A percentile compares a stretch with the other conserved stretches of the same genome.
phyloP scores from a whole-genome alignment of 2,797 vertebrate species.

The Propithecus deckenii region DNA sequence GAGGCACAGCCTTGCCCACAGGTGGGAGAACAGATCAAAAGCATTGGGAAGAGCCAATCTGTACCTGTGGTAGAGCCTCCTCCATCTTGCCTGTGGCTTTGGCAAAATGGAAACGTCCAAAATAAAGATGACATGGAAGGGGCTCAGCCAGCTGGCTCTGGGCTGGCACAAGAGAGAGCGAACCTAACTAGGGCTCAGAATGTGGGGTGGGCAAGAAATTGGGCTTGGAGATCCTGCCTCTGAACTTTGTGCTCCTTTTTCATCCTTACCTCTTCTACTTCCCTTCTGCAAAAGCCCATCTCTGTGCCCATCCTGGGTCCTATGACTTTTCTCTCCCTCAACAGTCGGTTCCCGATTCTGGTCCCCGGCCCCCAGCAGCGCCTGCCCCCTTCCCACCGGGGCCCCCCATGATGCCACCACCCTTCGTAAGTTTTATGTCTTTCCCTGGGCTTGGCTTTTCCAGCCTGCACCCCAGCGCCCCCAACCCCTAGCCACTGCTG shows the following conservation, averaged over 20 bases:
- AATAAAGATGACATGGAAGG: slow-evolving; percentile 15
- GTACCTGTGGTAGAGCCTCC: not conserved
- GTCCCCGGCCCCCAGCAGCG: slow-evolving; percentile 85
- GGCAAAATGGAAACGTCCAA: slow-evolving; percentile 26
- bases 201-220: slow-evolving; percentile 27
- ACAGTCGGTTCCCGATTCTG: slow-evolving; percentile 85
- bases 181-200: not conserved
- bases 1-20: not conserved
- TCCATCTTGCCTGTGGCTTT: slow-evolving; percentile 37
- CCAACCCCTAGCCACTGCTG: slow-evolving; percentile 20
- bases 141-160: not conserved
- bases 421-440: slow-evolving; percentile 84
- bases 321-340: slow-evolving; percentile 80
- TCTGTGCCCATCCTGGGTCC: slow-evolving; percentile 72
- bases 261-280: slow-evolving; percentile 64
- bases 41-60: not conserved
- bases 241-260: slow-evolving; percentile 60
- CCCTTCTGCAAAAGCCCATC: slow-evolving; percentile 67
- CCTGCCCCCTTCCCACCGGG: slow-evolving; percentile 83
- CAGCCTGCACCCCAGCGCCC: slow-evolving; percentile 55
- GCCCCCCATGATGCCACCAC: slow-evolving; percentile 86
- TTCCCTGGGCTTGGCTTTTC: slow-evolving; percentile 67
- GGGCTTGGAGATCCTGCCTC: slow-evolving; percentile 50
- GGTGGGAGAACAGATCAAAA: not conserved
- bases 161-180: slow-evolving; percentile 12